Evolutionary conservation across 1,140 invertebrate genomes (phyloP), one percentile per base, ranked within the genome.

Genomic region (Kradibia gibbosae): DNA sequence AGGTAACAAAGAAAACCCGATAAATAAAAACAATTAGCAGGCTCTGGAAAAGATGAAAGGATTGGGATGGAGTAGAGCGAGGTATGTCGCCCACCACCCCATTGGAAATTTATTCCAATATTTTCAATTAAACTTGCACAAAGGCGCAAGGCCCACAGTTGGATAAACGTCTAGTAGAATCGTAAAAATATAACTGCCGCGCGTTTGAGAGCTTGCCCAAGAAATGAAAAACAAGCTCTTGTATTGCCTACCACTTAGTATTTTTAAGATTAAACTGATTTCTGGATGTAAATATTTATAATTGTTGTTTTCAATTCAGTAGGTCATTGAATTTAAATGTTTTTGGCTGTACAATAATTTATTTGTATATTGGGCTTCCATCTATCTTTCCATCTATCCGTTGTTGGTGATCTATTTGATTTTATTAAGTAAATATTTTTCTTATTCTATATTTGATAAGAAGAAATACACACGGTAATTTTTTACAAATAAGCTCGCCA

Each of bases 51-150:
- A 25, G 67, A 0, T 1, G 48, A 28, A 8, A 15, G 45, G 48
- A 8, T 2, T 17, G 15, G 25, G 22, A 31, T 31, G 42, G 45
- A 55, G 31, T 2, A 11, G 25, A 45, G 17, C 1, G 17, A 25
- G 20, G 15, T 10, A 31, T 8, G 71, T 34, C 45, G 28, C 8
- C 31, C 42, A 45, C 78, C 53, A 0, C 82, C 88, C 87, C 87
- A 87, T 90, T 89, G 88, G 87, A 88, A 88, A 90, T 91, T 90
- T 90, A 91, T 91, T 91, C 89, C 90, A 90, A 91, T 91, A 91
- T 91, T 91, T 91, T 91, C 90, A 90, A 91, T 91, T 91, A 91
- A 91, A 90, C 86, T 88, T 88, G 84, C 84, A 91, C 90, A 91
- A 91, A 88, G 88, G 77, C 15, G 31, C 84, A 84, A 81, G 50